Evolutionary conservation across 2,888 invertebrate genomes (phyloP).

Genomic region (Biston stratarius): DNA sequence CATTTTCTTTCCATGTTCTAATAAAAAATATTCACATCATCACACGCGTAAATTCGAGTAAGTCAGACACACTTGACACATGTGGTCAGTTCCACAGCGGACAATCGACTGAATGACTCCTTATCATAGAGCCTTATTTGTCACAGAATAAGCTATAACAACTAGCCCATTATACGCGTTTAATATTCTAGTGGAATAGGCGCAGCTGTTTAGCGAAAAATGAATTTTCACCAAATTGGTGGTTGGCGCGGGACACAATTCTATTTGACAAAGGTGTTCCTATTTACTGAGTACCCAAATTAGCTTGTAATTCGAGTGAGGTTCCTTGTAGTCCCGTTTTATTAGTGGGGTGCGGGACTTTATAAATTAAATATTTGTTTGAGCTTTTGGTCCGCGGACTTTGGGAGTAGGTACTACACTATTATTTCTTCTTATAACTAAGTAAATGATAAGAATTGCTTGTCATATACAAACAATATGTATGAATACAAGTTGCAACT

Average conservation of each 20-base stretch:
- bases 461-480: no score
- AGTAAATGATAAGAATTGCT: no score
- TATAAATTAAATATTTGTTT: neutral
- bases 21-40: constrained; percentile 12
- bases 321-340: constrained; percentile 11
- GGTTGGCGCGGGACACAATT: constrained; percentile 37
- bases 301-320: constrained; percentile 25
- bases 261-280: constrained; percentile 33
- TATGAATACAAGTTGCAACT: no score
- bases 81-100: constrained; percentile 55
- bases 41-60: constrained; percentile 46
- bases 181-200: constrained; percentile 19
- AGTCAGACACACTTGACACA: constrained; percentile 55
- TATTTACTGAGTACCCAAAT: constrained; percentile 28
- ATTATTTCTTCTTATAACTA: no score
- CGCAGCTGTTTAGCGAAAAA: constrained; percentile 47
- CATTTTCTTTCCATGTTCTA: neutral
- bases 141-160: constrained; percentile 12
- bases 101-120: constrained; percentile 58
- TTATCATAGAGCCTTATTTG: constrained; percentile 11
- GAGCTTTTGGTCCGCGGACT: neutral
- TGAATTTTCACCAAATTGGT: constrained; percentile 43
- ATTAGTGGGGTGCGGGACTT: constrained; percentile 8
- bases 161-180: constrained; percentile 8
- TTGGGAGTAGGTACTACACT: no score